Base-by-base conservation (phyloP, 2,797 vertebrate genomes). In the Sciurus vulgaris region DNA sequence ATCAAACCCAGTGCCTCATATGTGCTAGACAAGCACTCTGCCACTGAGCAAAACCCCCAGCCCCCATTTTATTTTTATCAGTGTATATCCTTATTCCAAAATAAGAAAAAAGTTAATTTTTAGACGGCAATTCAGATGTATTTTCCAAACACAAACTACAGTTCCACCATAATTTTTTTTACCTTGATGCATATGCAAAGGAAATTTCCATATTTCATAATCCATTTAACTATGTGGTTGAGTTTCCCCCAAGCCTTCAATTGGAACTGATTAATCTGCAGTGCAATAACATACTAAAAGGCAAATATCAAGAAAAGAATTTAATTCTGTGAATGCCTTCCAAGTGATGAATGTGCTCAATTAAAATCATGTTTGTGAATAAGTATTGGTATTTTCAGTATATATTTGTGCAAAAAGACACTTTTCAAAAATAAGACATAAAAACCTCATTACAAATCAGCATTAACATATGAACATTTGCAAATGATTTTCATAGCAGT, bases 361-460 rank as follows among this genome's bases (percentile, higher is more conserved):
- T 70, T 83, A 82, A 96, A 65, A 67, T 67, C 74, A 77, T 24
- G 17, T 85, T 59, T 94, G 14, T 82, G 28, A 63, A 28, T 77
- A 22, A 73, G 26, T 73, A 7, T 87, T 49, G 65, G 18, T 86
- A 79, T 84, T 87, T 41, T 18, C 35, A 73, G 22, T 76, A 30
- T 67, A 12, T 41, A 35, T 95, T n/a, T 67, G 65, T 79, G 10
- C 20, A 69, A 87, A 89, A 88, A 24, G 44, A 78, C 33, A 33
- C 44, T 95, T 95, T 96, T 88, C 41, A 78, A 20, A 81, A 35
- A 77, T 85, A 72, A 56, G 56, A 69, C 35, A 41, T 12, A 56
- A 92, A 67, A 79, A 67, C 67, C n/a, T 96, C 70, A 78, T 63
- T 89, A 47, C 18, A 81, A 38, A 90, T 92, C 35, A 79, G 8